A percentile compares a stretch with the other conserved stretches of the same genome.
These are phyloP conservation scores for Scortum barcoo DNA, from an alignment of 2,113 vertebrate species.

Conservation along the genomic window DNA sequence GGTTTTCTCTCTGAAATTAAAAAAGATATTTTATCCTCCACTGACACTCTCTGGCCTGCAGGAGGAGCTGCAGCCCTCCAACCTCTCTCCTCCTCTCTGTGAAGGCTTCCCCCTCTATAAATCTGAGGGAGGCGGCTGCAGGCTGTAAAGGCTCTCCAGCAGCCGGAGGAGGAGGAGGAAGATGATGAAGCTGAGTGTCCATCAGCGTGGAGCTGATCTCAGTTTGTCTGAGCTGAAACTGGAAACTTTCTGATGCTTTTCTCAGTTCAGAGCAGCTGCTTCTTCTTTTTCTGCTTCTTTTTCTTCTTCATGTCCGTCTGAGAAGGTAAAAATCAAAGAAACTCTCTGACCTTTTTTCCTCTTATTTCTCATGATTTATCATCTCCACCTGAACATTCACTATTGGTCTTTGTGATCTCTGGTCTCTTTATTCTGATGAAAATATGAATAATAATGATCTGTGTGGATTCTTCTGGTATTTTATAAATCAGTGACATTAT, in stretches of 20 bases:
- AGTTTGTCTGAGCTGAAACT: constrained; percentile 47
- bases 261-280: constrained; percentile 1
- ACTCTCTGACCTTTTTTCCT: neutral
- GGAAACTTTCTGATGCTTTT: constrained; percentile 64
- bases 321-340: constrained; percentile 39
- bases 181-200: constrained; percentile 32
- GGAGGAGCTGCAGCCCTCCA: constrained; percentile 47
- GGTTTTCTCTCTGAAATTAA: neutral
- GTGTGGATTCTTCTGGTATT: too few relatives aligned
- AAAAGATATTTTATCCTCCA: too few relatives aligned
- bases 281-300: constrained; percentile 15
- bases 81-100: neutral
- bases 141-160: constrained; percentile 47
- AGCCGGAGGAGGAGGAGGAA: constrained; percentile 28
- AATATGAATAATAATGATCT: too few relatives aligned
- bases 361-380: neutral
- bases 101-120: constrained; percentile 62
- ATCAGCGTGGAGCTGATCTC: constrained; percentile 44
- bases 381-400: too few relatives aligned
- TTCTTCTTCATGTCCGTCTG: constrained; percentile 27
- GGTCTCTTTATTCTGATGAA: too few relatives aligned
- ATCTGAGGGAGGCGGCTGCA: constrained; percentile 32
- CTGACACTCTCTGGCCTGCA: too few relatives aligned
- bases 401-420: too few relatives aligned
- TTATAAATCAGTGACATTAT: too few relatives aligned